Base-by-base conservation (phyloP, 2,888 invertebrate genomes). In the Drosophila vallismaia region DNA sequence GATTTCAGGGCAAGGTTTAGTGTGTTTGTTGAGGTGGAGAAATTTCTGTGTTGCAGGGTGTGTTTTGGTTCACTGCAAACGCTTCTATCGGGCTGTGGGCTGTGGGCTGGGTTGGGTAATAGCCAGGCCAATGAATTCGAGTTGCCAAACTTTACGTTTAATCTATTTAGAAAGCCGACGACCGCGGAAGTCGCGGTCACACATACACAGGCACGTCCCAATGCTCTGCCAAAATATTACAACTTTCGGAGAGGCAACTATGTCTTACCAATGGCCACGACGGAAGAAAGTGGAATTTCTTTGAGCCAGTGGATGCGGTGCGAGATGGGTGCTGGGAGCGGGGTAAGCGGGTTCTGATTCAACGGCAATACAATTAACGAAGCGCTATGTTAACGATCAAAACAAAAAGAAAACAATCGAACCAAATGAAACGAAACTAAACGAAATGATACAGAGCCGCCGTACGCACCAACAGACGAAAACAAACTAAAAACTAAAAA, bases 401-500 rank as follows among this genome's bases (percentile, higher is more conserved):
- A 49, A 46, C 12, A 29, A 29, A n/a, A 46, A 46, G 0, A 50
- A 29, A 51, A 28, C 26, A 66, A 54, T 54, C 12, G 53, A 44
- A 14, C 45, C 53, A 42, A 38, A 44, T 26, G 45, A 57, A 60
- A 33, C 12, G 9, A 45, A 54, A 44, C 14, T 10, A 45, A 36
- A 58, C 42, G 49, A 53, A 50, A 57, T 59, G 59, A 67, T 75
- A 81, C 19, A 42, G 8, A 28, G 19, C 12, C 40, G 40, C 87
- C 72, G 87, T 72, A 77, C 84, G 71, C 81, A 84, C 75, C 87
- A 70, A 83, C 73, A 84, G 85, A 73, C 75, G 81, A 84, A 86
- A 77, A 84, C 75, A 81, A 81, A 81, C 81, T 84, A 36, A 36
- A 36, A 36, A 36, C 36, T 36, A 87, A 87, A 81, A 80, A 86